A percentile compares a stretch with the other conserved stretches of the same genome.
Evolutionary conservation across 2,888 invertebrate genomes (phyloP).

Genomic region (Yponomeuta cagnagella): DNA sequence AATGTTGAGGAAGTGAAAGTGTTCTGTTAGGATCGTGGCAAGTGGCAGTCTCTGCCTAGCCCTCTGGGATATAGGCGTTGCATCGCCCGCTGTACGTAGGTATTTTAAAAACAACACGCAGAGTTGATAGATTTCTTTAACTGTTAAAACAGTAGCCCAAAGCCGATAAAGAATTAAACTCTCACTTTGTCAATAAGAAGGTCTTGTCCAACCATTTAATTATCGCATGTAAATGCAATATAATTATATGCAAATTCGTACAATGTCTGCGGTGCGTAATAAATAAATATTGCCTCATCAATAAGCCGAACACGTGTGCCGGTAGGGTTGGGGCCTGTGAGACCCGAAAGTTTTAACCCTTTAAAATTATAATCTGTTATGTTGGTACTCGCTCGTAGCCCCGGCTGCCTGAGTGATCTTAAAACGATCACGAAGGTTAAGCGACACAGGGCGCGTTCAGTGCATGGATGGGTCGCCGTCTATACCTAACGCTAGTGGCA

Average conservation of each 20-base stretch:
- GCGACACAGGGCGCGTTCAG: no score
- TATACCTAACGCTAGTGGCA: no score
- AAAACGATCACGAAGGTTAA: no score
- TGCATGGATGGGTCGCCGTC: no score
- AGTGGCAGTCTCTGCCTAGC: no score
- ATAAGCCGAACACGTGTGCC: conserved; percentile 7
- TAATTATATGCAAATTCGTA: conserved; percentile 16
- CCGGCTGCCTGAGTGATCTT: no score
- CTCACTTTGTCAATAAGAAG: neutral
- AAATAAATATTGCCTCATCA: conserved; percentile 8
- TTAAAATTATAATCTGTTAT: neutral
- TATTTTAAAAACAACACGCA: no score
- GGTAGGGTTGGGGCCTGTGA: neutral
- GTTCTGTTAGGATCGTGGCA: no score
- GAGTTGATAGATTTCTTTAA: neutral
- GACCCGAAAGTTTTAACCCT: neutral
- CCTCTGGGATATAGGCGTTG: no score
- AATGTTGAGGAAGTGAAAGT: no score
- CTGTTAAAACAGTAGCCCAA: neutral
- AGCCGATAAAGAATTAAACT: neutral
- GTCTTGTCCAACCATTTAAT: neutral
- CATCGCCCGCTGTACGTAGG: no score
- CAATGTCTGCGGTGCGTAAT: conserved; percentile 9
- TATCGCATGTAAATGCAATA: conserved; percentile 12
- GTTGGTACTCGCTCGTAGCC: no score